These are phyloP conservation scores for Hemiscyllium ocellatum DNA, from an alignment of 2,113 vertebrate species.

Conservation along the genomic window DNA sequence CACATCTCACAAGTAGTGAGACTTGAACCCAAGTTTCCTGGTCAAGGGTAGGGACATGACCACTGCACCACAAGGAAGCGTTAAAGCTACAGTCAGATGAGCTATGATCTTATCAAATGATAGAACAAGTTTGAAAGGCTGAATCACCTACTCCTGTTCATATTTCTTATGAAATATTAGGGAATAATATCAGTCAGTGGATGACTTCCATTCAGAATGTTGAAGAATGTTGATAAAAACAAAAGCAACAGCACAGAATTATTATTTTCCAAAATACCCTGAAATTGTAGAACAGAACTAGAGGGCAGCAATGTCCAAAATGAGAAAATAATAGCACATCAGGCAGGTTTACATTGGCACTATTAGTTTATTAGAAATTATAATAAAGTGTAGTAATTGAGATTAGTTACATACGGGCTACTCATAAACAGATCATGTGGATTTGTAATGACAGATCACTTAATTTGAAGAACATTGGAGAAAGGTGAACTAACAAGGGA, in stretches of 20 bases:
- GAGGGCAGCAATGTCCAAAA: not conserved
- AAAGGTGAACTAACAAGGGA: not conserved
- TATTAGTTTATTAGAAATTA: too few species aligned
- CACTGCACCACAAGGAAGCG: not conserved
- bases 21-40: too few species aligned
- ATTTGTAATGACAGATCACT: not conserved
- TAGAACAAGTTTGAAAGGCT: not conserved
- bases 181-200: not conserved
- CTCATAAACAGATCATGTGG: not conserved
- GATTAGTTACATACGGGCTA: not conserved
- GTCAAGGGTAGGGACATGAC: too few species aligned
- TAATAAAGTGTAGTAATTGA: not conserved
- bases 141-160: not conserved
- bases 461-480: not conserved
- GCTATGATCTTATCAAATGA: not conserved
- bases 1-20: too few species aligned
- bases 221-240: not conserved
- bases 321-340: not conserved
- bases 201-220: not conserved
- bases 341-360: not conserved
- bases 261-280: not conserved
- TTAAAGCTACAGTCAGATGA: not conserved
- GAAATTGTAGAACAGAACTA: not conserved
- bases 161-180: not conserved
- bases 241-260: not conserved